Evolutionary conservation across 1,140 invertebrate genomes (phyloP).

Genomic region (Ganaspis sp.): DNA sequence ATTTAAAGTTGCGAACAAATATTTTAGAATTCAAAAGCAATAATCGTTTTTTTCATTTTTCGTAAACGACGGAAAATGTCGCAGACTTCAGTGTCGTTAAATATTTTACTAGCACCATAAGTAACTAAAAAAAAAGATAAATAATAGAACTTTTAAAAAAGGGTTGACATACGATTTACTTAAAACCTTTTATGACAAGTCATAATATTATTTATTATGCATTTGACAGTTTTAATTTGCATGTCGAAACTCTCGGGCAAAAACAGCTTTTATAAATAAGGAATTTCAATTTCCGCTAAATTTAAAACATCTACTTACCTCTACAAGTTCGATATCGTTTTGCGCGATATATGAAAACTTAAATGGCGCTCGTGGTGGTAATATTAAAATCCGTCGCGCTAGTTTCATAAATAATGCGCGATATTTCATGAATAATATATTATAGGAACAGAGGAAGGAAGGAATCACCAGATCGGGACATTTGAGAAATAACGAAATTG

Average conservation of each 20-base stretch:
- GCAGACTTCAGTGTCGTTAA: too few relatives aligned
- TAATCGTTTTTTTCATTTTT: too few relatives aligned
- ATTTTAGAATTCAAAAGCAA: too few relatives aligned
- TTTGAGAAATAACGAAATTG: constrained; percentile 29
- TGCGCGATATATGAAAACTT: constrained; percentile 19
- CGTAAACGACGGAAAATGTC: too few relatives aligned
- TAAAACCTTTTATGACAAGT: too few relatives aligned
- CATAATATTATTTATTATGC: neutral
- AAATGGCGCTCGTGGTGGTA: neutral
- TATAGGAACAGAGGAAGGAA: neutral
- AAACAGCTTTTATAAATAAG: neutral
- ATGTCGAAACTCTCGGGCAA: too few relatives aligned
- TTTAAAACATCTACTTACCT: constrained; percentile 7
- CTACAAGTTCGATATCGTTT: neutral
- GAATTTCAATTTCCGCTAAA: neutral
- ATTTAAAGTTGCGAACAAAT: too few relatives aligned
- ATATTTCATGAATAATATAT: constrained; percentile 30
- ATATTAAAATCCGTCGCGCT: constrained; percentile 28
- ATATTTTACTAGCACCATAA: too few relatives aligned
- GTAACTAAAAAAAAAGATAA: too few relatives aligned
- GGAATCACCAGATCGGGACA: constrained; percentile 10
- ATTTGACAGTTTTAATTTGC: neutral
- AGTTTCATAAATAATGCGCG: constrained; percentile 27
- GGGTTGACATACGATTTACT: too few relatives aligned
- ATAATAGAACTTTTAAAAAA: too few relatives aligned